Base-by-base conservation (phyloP, 2,888 invertebrate genomes). In the Drosophila meridionalis region DNA sequence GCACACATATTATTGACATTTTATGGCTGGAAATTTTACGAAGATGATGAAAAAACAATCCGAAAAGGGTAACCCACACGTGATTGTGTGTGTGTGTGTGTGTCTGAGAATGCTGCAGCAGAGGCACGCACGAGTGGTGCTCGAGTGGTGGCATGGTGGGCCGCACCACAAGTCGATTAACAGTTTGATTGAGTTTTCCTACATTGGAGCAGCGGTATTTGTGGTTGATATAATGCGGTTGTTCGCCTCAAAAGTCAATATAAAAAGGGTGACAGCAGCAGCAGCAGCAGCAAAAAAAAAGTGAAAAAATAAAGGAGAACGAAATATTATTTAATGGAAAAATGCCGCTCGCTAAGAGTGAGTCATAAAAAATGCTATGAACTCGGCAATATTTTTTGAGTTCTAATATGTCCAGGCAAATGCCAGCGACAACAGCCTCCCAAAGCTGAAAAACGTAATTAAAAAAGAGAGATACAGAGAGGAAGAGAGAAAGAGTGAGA, bases 1-100 rank as follows among this genome's bases (percentile, higher is more conserved):
- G 77, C 86, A 78, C 73, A 78, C 76, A 88, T 82, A 78, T 85
- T 86, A 86, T 88, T 88, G 86, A 88, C 86, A 88, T 88, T 86
- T 86, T 82, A 88, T 83, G 87, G 72, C 60, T 82, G 69, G 57
- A 73, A 83, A 85, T 48, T 78, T 85, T 76, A 81, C 80, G 53
- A 55, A 40, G 42, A 56, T 50, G 50, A 20, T 28, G n/a, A 56
- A 82, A 83, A 80, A 87, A 80, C 80, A 84, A 87, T 80, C 75
- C 65, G 56, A 72, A 80, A 86, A 65, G 85, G 83, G 85, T 79
- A 71, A 62, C 30, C 61, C 43, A 52, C 78, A 74, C 69, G 75
- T 56, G 38, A 69, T 56, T 47, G 34, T 61, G 47, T 56, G 38
- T 72, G 59, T 47, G 30, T 61, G 47, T 20, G 40, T 65, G 4